phyloP scores from a whole-genome alignment of 1,140 invertebrate genomes.

The Euura lappo region DNA sequence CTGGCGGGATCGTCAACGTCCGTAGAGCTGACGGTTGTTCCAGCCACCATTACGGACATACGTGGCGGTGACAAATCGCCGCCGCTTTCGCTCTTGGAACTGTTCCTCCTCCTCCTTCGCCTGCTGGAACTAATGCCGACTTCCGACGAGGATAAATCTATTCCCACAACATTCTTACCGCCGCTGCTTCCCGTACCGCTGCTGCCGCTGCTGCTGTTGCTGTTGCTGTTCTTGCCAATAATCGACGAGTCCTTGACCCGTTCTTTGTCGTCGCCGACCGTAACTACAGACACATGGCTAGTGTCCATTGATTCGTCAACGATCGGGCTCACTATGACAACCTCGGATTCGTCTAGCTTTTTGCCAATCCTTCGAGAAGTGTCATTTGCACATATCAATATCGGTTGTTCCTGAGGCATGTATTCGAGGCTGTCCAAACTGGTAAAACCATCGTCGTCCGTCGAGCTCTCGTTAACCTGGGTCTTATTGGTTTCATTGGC shows the following conservation, averaged over 20 bases:
- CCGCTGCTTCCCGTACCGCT: constrained; percentile 35
- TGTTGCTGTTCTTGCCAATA: constrained; percentile 47
- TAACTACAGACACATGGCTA: constrained; percentile 89
- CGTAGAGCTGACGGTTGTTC: constrained; percentile 49
- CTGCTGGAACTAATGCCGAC: not conserved
- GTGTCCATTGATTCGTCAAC: constrained; percentile 66
- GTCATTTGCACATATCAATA: constrained; percentile 44
- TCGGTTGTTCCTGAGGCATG: constrained; percentile 62
- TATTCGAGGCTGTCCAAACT: constrained; percentile 77
- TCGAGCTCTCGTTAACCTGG: constrained; percentile 69
- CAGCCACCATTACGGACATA: constrained; percentile 49
- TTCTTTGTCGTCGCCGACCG: constrained; percentile 80
- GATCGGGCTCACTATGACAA: constrained; percentile 75
- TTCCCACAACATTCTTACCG: constrained; percentile 38
- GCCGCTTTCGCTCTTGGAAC: constrained; percentile 44
- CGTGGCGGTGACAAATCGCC: constrained; percentile 40
- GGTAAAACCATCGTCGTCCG: constrained; percentile 73
- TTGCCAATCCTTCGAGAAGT: constrained; percentile 56
- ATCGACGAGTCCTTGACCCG: constrained; percentile 73
- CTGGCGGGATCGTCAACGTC: constrained; percentile 46
- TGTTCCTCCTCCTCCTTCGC: constrained; percentile 29
- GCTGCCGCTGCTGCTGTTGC: constrained; percentile 39
- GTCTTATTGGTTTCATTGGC: constrained; percentile 78
- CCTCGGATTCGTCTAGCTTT: constrained; percentile 83
- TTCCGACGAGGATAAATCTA: not conserved